Conservation (phyloP, 2,113 vertebrate genomes). For the Ceyx melanurus region DNA sequence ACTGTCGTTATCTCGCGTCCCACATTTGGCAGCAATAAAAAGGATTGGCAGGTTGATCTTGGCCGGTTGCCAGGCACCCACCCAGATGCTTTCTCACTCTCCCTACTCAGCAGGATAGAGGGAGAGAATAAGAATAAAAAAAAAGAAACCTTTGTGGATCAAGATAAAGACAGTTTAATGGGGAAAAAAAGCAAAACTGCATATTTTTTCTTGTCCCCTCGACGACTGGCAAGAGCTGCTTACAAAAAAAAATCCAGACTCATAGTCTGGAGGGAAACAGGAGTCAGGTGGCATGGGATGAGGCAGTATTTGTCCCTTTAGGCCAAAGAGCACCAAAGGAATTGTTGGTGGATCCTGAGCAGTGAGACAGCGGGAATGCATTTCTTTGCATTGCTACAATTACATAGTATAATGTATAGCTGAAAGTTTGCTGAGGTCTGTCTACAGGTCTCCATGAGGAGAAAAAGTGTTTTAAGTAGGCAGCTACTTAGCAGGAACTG, state of each 20-base stretch:
- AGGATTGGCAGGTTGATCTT: background rate
- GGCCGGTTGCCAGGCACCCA: background rate
- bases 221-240: background rate
- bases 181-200: background rate
- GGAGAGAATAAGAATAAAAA: background rate
- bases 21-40: background rate
- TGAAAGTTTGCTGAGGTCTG: background rate
- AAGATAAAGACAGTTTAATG: background rate
- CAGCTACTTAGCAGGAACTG: background rate
- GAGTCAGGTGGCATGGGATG: background rate
- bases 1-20: background rate
- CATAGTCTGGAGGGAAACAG: background rate
- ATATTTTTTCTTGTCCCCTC: background rate
- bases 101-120: accelerated
- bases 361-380: background rate
- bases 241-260: background rate
- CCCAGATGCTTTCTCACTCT: background rate
- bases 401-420: background rate
- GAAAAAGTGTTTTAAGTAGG: background rate
- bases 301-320: background rate
- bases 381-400: background rate
- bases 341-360: background rate
- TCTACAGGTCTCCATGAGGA: background rate
- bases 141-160: accelerated
- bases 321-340: background rate